A percentile compares a stretch with the other conserved stretches of the same genome.
Evolutionary conservation across 1,140 invertebrate genomes (phyloP).

Genomic region (Eufriesea mexicana): DNA sequence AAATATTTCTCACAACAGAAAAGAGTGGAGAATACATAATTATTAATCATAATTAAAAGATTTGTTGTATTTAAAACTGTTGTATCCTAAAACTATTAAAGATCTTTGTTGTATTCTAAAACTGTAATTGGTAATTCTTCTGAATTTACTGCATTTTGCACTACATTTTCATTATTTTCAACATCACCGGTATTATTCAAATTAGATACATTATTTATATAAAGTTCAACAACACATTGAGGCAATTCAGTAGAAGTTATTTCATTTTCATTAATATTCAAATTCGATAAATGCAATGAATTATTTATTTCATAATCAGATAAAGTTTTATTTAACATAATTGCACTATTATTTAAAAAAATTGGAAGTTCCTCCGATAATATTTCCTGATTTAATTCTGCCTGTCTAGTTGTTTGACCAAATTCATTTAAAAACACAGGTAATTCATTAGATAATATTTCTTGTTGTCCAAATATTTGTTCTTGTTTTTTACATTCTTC

Average conservation of each 20-base stretch:
- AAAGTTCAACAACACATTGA: constrained; percentile 17
- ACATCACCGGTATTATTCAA: neutral
- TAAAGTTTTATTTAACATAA: neutral
- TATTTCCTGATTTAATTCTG: constrained; percentile 9
- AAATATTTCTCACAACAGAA: neutral
- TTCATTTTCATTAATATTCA: constrained; percentile 23
- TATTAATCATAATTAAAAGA: constrained; percentile 6
- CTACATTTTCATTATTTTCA: neutral
- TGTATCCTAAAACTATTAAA: constrained; percentile 31
- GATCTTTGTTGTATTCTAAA: constrained; percentile 30
- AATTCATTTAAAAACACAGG: constrained; percentile 28
- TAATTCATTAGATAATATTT: constrained; percentile 36
- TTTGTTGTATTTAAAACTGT: constrained; percentile 10
- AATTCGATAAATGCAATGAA: neutral
- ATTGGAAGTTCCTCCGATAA: constrained; percentile 23
- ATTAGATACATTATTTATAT: neutral
- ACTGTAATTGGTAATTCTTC: constrained; percentile 46
- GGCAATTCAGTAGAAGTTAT: constrained; percentile 25
- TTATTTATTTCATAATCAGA: neutral
- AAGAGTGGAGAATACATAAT: neutral
- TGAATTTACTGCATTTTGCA: neutral
- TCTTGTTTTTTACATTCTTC: neutral
- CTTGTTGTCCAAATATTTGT: constrained; percentile 9
- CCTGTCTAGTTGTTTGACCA: neutral
- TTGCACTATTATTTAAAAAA: constrained; percentile 19